Evolutionary conservation across 1,140 invertebrate genomes (phyloP), one percentile per base, ranked within the genome.

Genomic region (Drosophila parvula): DNA sequence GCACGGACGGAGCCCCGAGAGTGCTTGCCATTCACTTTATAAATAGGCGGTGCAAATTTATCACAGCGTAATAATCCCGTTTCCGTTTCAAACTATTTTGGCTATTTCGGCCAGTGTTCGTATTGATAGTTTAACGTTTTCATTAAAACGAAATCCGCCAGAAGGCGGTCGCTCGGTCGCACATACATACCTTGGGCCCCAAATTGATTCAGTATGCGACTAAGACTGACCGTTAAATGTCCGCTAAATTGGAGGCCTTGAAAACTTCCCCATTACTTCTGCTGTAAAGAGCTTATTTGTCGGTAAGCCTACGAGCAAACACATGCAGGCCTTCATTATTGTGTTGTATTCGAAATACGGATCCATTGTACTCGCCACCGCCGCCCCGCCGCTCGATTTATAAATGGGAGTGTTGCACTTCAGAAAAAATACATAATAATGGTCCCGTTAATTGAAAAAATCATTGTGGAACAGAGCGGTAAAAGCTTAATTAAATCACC

Each of bases 221-320:
- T 45, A 73, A 47, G 60, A 44, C 43, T 32, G 65, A 56, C 56
- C 60, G 78, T 81, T 70, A 70, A 77, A 50, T 60, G 79, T 41
- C 58, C 50, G 44, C 43, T 44, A 74, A 61, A 61, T 60, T 47
- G 50, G 38, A 18, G 65, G 50, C 81, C 81, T 81, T 84, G 63
- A 85, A 78, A 84, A 63, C 74, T 86, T 81, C 78, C 78, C 74
- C 64, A 78, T 85, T 64, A 78, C 79, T 67, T 51, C 32, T 40
- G 36, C 27, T 43, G 57, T 76, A 76, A 47, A 47, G 32, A 62
- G 64, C 62, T 74, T 74, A 74, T 34, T 61, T 44, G 43, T 38
- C n/a, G 48, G 55, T 70, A 79, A 71, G 55, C 62, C 62, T 44
- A 68, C 69, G 59, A 75, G 45, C 32, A 64, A 81, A 81, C 60